Evolutionary conservation across 2,113 vertebrate genomes (phyloP).

Genomic region (Eptesicus fuscus): DNA sequence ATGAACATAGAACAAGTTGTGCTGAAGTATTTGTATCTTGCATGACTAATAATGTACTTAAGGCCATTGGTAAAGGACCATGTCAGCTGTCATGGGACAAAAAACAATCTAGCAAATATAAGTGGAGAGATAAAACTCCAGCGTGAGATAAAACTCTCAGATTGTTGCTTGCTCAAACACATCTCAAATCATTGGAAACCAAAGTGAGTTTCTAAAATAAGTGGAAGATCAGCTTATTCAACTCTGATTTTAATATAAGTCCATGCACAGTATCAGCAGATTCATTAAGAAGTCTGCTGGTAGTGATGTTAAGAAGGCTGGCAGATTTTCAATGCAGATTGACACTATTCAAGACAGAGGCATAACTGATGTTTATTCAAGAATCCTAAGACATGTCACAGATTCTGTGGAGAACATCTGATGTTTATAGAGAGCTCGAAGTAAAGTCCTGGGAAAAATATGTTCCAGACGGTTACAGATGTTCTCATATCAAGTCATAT

Average conservation of each 20-base stretch:
- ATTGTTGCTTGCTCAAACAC: slow-evolving; percentile 23
- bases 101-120: not conserved
- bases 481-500: slow-evolving; percentile 71
- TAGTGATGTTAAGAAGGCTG: slow-evolving; percentile 54
- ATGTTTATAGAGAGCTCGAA: slow-evolving; percentile 62
- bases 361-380: slow-evolving; percentile 74
- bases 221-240: not conserved
- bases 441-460: slow-evolving; percentile 72
- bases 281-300: slow-evolving; percentile 69
- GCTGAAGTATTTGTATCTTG: slow-evolving; percentile 65
- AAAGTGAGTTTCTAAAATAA: slow-evolving; percentile 40
- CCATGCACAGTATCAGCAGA: not conserved
- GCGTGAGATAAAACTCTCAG: not conserved
- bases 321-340: slow-evolving; percentile 73
- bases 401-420: slow-evolving; percentile 71
- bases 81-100: not conserved
- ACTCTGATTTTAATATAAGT: slow-evolving; percentile 42
- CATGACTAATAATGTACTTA: slow-evolving; percentile 48
- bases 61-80: slow-evolving; percentile 16
- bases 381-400: slow-evolving; percentile 70
- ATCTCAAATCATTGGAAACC: slow-evolving; percentile 24
- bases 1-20: not conserved
- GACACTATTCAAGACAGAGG: slow-evolving; percentile 69
- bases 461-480: slow-evolving; percentile 74
- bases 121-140: not conserved